phyloP scores from a whole-genome alignment of 2,888 invertebrate genomes.

The Xanthostigma xanthostigma region DNA sequence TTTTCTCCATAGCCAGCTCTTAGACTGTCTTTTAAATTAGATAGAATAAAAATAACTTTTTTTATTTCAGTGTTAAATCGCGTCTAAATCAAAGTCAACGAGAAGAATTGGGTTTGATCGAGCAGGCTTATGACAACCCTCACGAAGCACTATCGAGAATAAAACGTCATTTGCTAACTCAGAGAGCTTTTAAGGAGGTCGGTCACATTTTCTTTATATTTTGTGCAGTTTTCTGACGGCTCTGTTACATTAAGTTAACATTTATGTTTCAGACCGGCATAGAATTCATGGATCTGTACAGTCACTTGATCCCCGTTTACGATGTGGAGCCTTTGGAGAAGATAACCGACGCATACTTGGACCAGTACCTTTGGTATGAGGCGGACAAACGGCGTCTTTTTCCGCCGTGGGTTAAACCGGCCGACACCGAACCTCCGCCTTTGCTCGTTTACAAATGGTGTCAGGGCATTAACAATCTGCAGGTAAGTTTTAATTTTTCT shows the following conservation, averaged over 20 bases:
- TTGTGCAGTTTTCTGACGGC: constrained; percentile 1
- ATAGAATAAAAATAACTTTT: constrained; percentile 6
- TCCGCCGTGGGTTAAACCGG: constrained; percentile 99
- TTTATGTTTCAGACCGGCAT: constrained; percentile 63
- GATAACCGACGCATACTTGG: constrained; percentile 98
- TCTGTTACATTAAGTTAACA: neutral
- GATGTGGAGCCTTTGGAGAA: constrained; percentile 99
- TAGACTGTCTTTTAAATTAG: constrained; percentile 2
- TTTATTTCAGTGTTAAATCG: constrained; percentile 68
- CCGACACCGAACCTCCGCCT: constrained; percentile 93
- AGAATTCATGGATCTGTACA: constrained; percentile 99
- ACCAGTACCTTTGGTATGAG: constrained; percentile 99
- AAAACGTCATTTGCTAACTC: constrained; percentile 96
- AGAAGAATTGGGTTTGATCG: constrained; percentile 95
- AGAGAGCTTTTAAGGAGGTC: constrained; percentile 95
- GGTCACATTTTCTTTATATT: constrained; percentile 11
- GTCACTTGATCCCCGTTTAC: constrained; percentile 96
- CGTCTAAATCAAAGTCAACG: constrained; percentile 96
- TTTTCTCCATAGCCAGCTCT: too few relatives aligned
- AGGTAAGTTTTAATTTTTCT: constrained; percentile 4
- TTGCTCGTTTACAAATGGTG: constrained; percentile 96
- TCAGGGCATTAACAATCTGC: constrained; percentile 50
- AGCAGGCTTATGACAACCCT: constrained; percentile 99
- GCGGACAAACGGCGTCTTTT: constrained; percentile 93
- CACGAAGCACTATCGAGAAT: constrained; percentile 98